Evolutionary conservation across 2,113 vertebrate genomes (phyloP), one percentile per base, ranked within the genome.

Genomic region (Lophochroa leadbeateri): DNA sequence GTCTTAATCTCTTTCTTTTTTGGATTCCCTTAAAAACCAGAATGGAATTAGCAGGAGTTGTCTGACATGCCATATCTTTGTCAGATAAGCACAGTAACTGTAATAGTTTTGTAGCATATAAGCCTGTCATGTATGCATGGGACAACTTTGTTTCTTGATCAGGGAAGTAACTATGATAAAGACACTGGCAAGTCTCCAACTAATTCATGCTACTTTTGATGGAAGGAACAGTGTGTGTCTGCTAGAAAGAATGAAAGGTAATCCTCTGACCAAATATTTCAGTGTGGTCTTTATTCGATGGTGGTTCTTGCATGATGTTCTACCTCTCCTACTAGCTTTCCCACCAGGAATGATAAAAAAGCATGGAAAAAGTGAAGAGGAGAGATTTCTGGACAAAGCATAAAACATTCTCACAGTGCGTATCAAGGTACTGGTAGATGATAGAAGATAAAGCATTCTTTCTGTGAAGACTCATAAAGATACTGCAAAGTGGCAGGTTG

Each of bases 401-500:
- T 37, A 13, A 70, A 49, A 67, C 0, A 0, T 52, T 70, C 13
- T 72, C 19, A 9, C 17, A 17, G 19, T 39, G 17, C 63, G 4
- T 72, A 17, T 83, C 55, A 49, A 83, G n/a, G n/a, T 55, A 41
- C 25, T 70, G 52, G 33, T 79, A 63, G 37, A 41, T 67, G 47
- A 21, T 13, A 13, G 46, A 84, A 60, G 31, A 31, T 43, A 47
- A 84, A 64, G 29, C 19, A 1, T 57, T 52, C 29, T 61, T 33
- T 61, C 31, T 49, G 55, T 86, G 31, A 49, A 97, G 93, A 78
- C 96, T 39, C 97, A 97, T 90, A 86, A 83, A 89, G 87, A 94
- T 15, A 97, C 98, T 19, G 97, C 95, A 43, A 93, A 95, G 37
- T 61, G 97, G 86, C 97, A 98, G 84, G 90, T 71, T 46, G 98